Evolutionary conservation across 2,113 vertebrate species (phyloP), one percentile per base, ranked within the genome.

Genomic region (Okapia johnstoni): DNA sequence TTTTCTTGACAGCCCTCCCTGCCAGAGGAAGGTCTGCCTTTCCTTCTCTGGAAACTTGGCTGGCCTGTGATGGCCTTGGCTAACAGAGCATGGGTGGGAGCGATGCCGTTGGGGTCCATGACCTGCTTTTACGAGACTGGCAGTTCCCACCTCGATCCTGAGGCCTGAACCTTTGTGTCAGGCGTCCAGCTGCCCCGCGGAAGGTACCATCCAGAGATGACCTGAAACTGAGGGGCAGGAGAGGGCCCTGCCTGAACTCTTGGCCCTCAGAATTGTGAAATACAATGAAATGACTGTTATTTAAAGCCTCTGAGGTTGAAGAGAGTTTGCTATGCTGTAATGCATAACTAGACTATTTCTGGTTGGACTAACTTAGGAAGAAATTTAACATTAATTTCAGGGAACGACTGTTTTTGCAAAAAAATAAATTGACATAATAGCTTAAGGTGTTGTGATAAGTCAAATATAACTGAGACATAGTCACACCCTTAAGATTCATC

Each of bases 1-100:
- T 0, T 4, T 25, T 33, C 36, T 14, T 21, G 55, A 33, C 6
- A 23, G 5, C 1, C 11, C 12, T 19, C 43, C 33, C 2, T 9
- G 19, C 10, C 25, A 3, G 40, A 46, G 25, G 2, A 63, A 26
- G 30, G 3, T 30, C 36, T n/a, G 0, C 50, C 6, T 21, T 12
- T 52, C 66, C 33, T 54, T 63, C 54, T 7, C 15, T 28, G 36
- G 40, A 10, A 6, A 11, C 16, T 26, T 21, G 66, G 14, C 55
- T 11, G 15, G 11, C 26, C 40, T 4, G 5, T 12, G 2, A 36
- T 43, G 8, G 52, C 46, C n/a, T 30, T 33, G 52, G 54, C 58
- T 17, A 14, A 55, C 6, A 26, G 60, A 13, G 2, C 5, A 2
- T 6, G 14, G 48, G 43, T 43, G 6, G 13, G 17, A 46, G 4